Percentiles rank a stretch among this genome's conserved stretches.
Evolutionary conservation across 2,888 invertebrate genomes (phyloP).

Genomic region (Sesia bembeciformis): DNA sequence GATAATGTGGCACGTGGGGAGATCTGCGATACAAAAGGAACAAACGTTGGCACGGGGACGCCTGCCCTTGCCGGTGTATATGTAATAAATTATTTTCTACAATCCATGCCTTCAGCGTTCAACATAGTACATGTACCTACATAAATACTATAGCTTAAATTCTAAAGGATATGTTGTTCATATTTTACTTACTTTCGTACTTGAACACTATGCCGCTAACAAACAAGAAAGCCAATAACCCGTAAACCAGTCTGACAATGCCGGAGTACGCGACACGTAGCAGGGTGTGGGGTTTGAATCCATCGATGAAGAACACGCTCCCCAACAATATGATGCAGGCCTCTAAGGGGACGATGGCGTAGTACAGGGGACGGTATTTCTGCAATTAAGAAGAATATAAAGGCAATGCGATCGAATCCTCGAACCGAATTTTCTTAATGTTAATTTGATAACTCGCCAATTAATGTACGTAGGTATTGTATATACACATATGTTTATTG

Average conservation of each 20-base stretch:
- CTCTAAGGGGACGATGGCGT: slow-evolving; percentile 16
- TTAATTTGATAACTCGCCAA: too few relatives aligned
- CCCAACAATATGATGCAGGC: slow-evolving; percentile 11
- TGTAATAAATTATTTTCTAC: too few relatives aligned
- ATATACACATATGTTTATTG: too few relatives aligned
- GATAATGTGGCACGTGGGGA: too few relatives aligned
- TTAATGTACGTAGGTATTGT: too few relatives aligned
- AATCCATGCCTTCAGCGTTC: too few relatives aligned
- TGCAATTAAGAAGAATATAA: slow-evolving; percentile 12
- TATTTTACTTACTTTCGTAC: slow-evolving; percentile 27
- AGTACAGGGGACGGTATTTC: slow-evolving; percentile 23
- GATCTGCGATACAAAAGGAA: too few relatives aligned
- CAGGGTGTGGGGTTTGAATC: slow-evolving; percentile 9
- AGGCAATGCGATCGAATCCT: not conserved
- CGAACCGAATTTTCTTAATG: not conserved
- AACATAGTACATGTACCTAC: slow-evolving; percentile 1
- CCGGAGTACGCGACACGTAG: slow-evolving; percentile 18
- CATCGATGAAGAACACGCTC: slow-evolving; percentile 24
- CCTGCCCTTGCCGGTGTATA: too few relatives aligned
- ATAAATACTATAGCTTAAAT: not conserved
- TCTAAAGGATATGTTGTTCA: not conserved
- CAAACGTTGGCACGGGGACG: too few relatives aligned
- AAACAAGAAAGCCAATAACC: slow-evolving; percentile 7
- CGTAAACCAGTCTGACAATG: slow-evolving; percentile 23
- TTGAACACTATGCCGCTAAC: slow-evolving; percentile 24